phyloP scores from a whole-genome alignment of 2,797 vertebrate species.

The Euthynnus affinis region DNA sequence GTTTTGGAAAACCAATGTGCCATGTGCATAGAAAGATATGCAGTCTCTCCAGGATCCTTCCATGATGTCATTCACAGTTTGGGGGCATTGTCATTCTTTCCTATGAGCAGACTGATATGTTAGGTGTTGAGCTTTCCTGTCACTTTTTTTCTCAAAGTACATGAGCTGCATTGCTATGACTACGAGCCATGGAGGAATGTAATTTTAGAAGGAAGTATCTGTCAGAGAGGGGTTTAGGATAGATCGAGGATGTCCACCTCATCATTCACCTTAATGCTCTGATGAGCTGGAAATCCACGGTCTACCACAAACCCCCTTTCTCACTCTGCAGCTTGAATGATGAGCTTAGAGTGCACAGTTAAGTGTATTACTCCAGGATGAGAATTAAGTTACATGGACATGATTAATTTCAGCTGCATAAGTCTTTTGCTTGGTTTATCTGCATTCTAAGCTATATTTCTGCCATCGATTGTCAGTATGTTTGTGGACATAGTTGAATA shows the following conservation, averaged over 20 bases:
- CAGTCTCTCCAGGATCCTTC: slow-evolving; percentile 17
- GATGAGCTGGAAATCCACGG: slow-evolving; percentile 37
- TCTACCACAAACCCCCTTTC: background rate
- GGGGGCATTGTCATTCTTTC: slow-evolving; percentile 38
- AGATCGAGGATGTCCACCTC: slow-evolving; percentile 47
- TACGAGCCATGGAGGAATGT: slow-evolving; percentile 31
- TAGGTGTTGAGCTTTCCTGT: slow-evolving; percentile 15
- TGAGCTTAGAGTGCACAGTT: slow-evolving; percentile 19
- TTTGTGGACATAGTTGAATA: background rate
- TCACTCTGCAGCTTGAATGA: slow-evolving; percentile 9
- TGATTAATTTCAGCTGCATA: background rate
- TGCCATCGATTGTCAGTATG: background rate
- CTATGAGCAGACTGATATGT: slow-evolving; percentile 12
- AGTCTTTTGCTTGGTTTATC: background rate
- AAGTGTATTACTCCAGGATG: slow-evolving; percentile 39
- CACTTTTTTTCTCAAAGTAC: slow-evolving; percentile 24
- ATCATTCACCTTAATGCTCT: slow-evolving; percentile 53
- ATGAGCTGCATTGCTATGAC: slow-evolving; percentile 28
- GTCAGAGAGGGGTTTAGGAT: slow-evolving; percentile 40
- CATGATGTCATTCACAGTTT: slow-evolving; percentile 57
- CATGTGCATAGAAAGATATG: slow-evolving; percentile 23
- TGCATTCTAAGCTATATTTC: background rate
- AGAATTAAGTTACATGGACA: slow-evolving; percentile 16
- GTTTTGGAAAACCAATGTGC: slow-evolving; percentile 19
- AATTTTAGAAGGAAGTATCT: slow-evolving; percentile 45